Base-by-base conservation (phyloP, 1,140 invertebrate genomes). In the Nilaparvata lugens region DNA sequence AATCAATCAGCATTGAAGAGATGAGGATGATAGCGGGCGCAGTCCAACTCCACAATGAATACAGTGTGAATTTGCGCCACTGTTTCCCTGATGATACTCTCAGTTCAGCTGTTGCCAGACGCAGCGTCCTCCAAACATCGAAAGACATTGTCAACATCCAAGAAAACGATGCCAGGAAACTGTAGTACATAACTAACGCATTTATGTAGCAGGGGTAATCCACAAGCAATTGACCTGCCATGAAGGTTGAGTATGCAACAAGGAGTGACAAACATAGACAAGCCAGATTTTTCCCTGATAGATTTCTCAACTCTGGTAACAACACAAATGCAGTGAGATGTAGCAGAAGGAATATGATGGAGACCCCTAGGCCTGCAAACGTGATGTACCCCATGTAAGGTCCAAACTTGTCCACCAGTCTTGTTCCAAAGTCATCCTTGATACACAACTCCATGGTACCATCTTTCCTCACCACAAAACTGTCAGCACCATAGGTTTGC, bases 121-220 rank as follows among this genome's bases (percentile, higher is more conserved):
- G 65, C 7, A 82, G 69, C 18, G 81, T 80, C 23, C 74, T 67
- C 71, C 75, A 83, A 1, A 83, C 74, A 65, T 83, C 82, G 66
- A 76, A 83, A 0, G 81, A 75, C 71, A 84, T 77, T 1, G 80
- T 75, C 48, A 78, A 77, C 77, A 80, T 82, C 82, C 82, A 83
- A 60, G 77, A 78, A 65, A 83, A 83, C 0, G 80, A 74, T 0
- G 76, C 72, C 24, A 83, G 70, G 65, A 81, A 80, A 28, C 73
- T 42, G 67, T 78, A 83, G 61, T 79, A 79, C 2, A 77, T 74
- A 14, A 71, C 54, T 0, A 79, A 67, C 0, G 76, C 80, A 14
- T 78, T 67, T 0, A 70, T 66, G 13, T 66, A 65, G 61, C 78
- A 78, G 4, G 68, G 31, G 4, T 53, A 55, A 0, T 66, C 68